These are phyloP conservation scores for Condylostylus longicornis DNA, from an alignment of 1,140 invertebrate species.

Conservation along the genomic window DNA sequence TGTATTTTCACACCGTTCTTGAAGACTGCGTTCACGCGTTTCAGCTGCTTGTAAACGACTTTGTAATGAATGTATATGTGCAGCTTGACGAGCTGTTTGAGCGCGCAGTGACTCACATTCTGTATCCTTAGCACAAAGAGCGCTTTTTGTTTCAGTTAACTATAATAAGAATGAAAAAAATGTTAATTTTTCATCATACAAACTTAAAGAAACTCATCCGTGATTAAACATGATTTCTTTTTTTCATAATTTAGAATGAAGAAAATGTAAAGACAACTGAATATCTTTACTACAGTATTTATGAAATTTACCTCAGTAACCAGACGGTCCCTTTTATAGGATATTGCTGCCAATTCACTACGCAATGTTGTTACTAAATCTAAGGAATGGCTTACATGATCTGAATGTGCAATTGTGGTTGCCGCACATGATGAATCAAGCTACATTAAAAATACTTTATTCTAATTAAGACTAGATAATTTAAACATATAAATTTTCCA, in stretches of 20 bases:
- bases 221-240: too few species aligned
- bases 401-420: slow-evolving; percentile 15
- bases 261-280: too few species aligned
- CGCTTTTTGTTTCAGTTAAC: slow-evolving; percentile 19
- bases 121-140: slow-evolving; percentile 18
- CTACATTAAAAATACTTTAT: slow-evolving; percentile 4
- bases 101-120: slow-evolving; percentile 42
- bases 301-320: slow-evolving; percentile 43
- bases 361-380: slow-evolving; percentile 56
- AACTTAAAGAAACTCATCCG: too few species aligned
- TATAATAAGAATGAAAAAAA: slow-evolving; percentile 1
- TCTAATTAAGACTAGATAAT: background rate
- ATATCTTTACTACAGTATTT: background rate
- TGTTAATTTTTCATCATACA: too few species aligned
- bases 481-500: background rate
- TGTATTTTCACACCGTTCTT: slow-evolving; percentile 50
- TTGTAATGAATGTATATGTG: slow-evolving; percentile 59
- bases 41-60: slow-evolving; percentile 64
- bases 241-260: too few species aligned
- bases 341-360: slow-evolving; percentile 62
- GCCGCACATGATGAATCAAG: slow-evolving; percentile 19
- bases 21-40: slow-evolving; percentile 51
- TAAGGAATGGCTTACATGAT: slow-evolving; percentile 18
- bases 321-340: slow-evolving; percentile 67
- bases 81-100: slow-evolving; percentile 62